These are phyloP conservation scores for Mallotus villosus DNA, from an alignment of 2,797 vertebrate species.

Conservation along the genomic window DNA sequence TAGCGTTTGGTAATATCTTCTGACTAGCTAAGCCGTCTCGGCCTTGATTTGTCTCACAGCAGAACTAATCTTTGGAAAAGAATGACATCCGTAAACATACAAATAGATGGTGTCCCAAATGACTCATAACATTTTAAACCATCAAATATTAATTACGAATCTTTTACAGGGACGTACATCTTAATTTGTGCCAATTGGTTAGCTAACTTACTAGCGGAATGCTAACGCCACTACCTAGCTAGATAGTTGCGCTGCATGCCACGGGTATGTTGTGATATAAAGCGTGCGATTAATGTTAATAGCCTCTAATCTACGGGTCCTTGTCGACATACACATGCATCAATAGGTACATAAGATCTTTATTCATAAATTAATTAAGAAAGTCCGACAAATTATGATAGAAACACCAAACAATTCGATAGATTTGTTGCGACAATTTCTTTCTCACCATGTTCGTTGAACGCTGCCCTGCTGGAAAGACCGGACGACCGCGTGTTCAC, in stretches of 20 bases:
- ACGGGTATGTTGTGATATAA: background rate
- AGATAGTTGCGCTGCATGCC: background rate
- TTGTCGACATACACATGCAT: rapidly evolving
- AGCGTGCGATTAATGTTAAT: conserved; percentile 7
- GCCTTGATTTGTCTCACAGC: background rate
- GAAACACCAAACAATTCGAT: rapidly evolving
- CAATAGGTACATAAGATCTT: rapidly evolving
- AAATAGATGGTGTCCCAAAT: background rate
- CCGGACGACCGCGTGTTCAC: conserved; percentile 68
- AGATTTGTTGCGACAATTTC: rapidly evolving
- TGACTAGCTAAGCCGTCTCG: background rate
- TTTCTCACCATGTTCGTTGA: conserved; percentile 66
- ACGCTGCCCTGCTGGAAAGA: conserved; percentile 69
- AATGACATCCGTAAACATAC: background rate
- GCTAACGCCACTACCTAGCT: conserved; percentile 5
- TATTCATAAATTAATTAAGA: background rate
- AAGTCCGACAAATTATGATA: rapidly evolving
- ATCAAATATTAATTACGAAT: too few species aligned
- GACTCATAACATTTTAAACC: background rate
- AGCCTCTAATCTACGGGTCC: rapidly evolving
- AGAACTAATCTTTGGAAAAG: background rate
- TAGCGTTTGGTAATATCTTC: background rate
- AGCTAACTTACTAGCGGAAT: background rate
- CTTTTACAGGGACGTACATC: too few species aligned
- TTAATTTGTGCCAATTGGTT: background rate